These are phyloP conservation scores for Epsilonema sp. DNA, from an alignment of 2,888 invertebrate genomes.

Conservation along the genomic window DNA sequence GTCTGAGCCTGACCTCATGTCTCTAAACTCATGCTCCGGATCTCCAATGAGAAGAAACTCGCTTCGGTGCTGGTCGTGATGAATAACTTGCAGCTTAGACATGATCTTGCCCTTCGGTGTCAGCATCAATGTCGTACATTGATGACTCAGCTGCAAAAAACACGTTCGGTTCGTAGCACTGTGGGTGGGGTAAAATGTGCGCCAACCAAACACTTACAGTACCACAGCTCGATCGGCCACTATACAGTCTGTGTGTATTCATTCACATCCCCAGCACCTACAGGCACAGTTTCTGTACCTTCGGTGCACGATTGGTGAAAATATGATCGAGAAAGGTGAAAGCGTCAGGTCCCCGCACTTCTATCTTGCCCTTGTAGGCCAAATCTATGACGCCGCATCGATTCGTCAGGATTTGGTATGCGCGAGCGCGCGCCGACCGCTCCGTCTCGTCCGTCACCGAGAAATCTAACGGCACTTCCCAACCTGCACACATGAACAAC, in stretches of 20 bases:
- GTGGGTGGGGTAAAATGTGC: too few species aligned
- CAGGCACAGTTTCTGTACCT: too few species aligned
- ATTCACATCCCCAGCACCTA: too few species aligned
- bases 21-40: conserved; percentile 33
- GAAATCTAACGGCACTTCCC: conserved; percentile 34
- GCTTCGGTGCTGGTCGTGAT: conserved; percentile 17
- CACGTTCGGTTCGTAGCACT: too few species aligned
- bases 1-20: conserved; percentile 35
- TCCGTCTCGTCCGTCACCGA: conserved; percentile 19
- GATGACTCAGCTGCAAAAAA: conserved; percentile 24
- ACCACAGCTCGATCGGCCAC: too few species aligned
- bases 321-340: conserved; percentile 25
- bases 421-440: conserved; percentile 24
- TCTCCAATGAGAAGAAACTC: conserved; percentile 32
- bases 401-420: conserved; percentile 29
- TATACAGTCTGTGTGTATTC: too few species aligned
- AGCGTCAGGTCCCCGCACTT: conserved; percentile 29
- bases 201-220: too few species aligned
- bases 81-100: conserved; percentile 32
- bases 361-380: conserved; percentile 31
- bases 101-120: conserved; percentile 31
- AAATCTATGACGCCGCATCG: conserved; percentile 30
- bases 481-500: conserved; percentile 20
- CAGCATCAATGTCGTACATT: conserved; percentile 31
- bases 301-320: conserved; percentile 26